A percentile compares a stretch with the other conserved stretches of the same genome.
These are phyloP conservation scores for Zaprionus lachaisei DNA, from an alignment of 1,140 invertebrate genomes.

Conservation along the genomic window DNA sequence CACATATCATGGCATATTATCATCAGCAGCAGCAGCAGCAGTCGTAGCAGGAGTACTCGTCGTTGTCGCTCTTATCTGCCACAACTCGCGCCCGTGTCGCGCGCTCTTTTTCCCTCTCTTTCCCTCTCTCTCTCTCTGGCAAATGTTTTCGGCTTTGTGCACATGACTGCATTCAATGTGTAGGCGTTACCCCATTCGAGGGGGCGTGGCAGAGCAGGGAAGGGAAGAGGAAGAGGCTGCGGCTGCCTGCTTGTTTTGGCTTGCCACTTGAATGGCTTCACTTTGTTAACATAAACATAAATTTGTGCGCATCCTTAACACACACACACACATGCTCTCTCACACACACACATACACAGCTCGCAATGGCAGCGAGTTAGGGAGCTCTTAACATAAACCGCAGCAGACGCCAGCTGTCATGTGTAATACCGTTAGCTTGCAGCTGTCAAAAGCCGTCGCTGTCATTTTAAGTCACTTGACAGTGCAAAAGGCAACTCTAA, in stretches of 20 bases:
- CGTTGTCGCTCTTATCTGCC: constrained; percentile 59
- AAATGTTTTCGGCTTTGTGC: constrained; percentile 71
- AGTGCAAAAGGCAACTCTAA: constrained; percentile 42
- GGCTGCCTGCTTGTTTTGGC: constrained; percentile 65
- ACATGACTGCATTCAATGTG: constrained; percentile 72
- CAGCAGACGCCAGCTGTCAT: constrained; percentile 78
- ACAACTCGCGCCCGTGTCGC: constrained; percentile 52
- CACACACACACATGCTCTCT: neutral
- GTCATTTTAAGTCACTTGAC: constrained; percentile 76
- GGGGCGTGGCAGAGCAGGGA: neutral
- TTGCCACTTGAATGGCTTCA: constrained; percentile 80
- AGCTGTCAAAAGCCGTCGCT: constrained; percentile 74
- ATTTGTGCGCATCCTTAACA: constrained; percentile 56
- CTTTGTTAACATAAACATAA: constrained; percentile 83
- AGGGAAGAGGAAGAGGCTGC: neutral
- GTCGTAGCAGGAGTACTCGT: neutral
- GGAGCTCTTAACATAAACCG: constrained; percentile 70
- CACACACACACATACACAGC: neutral
- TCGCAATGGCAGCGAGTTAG: constrained; percentile 7
- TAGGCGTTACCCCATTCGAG: constrained; percentile 12
- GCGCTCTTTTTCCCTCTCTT: neutral
- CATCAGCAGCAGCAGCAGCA: constrained; percentile 13
- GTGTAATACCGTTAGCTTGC: constrained; percentile 73
- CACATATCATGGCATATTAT: constrained; percentile 21
- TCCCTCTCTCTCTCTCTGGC: constrained; percentile 30